A percentile compares a stretch with the other conserved stretches of the same genome.
phyloP scores from a whole-genome alignment of 2,797 vertebrate species.

The Leptoclinus maculatus region DNA sequence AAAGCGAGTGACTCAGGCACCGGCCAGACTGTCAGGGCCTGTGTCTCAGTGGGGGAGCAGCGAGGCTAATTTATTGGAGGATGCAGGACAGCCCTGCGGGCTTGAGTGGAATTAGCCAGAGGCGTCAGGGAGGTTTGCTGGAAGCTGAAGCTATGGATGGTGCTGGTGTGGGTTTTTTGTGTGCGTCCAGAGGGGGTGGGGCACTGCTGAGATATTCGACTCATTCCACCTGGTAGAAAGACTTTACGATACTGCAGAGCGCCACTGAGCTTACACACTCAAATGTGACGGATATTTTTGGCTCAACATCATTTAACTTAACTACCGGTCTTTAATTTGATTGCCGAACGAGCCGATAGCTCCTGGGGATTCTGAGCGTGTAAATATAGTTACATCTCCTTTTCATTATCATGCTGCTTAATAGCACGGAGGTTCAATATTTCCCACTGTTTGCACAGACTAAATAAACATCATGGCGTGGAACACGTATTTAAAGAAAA shows the following conservation, averaged over 20 bases:
- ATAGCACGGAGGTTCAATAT: constrained; percentile 17
- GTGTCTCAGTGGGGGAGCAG: constrained; percentile 59
- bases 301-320: constrained; percentile 73
- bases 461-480: constrained; percentile 24
- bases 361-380: constrained; percentile 44
- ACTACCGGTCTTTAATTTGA: constrained; percentile 75
- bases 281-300: constrained; percentile 75
- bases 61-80: constrained; percentile 78
- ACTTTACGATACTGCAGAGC: constrained; percentile 59
- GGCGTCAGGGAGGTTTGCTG: constrained; percentile 74
- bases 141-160: constrained; percentile 57
- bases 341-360: constrained; percentile 55
- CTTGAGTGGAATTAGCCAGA: constrained; percentile 77
- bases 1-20: constrained; percentile 47
- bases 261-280: constrained; percentile 46
- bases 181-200: constrained; percentile 17
- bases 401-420: constrained; percentile 53
- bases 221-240: constrained; percentile 65
- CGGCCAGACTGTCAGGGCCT: constrained; percentile 61
- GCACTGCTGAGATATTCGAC: constrained; percentile 58
- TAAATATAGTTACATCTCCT: constrained; percentile 61
- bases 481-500: constrained; percentile 14
- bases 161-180: not conserved
- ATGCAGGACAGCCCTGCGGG: constrained; percentile 67
- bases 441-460: constrained; percentile 17